Conservation (phyloP, 2,888 invertebrate species). For the Cerastoderma edule region DNA sequence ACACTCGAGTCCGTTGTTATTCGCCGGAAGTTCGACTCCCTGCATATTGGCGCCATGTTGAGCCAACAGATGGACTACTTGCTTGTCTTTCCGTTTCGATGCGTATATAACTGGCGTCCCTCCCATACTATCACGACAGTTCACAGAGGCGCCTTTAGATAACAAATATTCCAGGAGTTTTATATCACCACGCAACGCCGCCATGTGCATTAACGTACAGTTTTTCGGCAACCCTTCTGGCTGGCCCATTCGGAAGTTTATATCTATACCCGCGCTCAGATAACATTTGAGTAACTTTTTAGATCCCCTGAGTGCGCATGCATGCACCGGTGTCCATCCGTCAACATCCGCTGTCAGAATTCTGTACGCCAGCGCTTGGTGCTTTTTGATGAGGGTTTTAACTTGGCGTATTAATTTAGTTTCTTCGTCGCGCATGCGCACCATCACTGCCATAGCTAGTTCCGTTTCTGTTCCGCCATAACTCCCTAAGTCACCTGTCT, state of each 20-base stretch:
- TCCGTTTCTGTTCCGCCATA: conserved; percentile 26
- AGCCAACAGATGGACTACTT: conserved; percentile 60
- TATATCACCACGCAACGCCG: conserved; percentile 67
- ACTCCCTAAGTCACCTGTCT: conserved; percentile 26
- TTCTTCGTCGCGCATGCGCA: conserved; percentile 64
- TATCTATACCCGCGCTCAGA: conserved; percentile 66
- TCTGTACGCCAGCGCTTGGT: conserved; percentile 51
- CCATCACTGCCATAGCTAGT: conserved; percentile 60
- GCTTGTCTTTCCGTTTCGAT: conserved; percentile 52
- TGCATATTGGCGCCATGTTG: conserved; percentile 63
- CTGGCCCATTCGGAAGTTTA: conserved; percentile 72
- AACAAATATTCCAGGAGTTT: conserved; percentile 68
- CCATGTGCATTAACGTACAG: conserved; percentile 70
- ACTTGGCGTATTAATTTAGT: conserved; percentile 60
- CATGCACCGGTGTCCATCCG: conserved; percentile 76
- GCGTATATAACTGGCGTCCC: conserved; percentile 70
- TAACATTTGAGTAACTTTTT: conserved; percentile 70
- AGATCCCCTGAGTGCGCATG: conserved; percentile 70
- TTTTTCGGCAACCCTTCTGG: conserved; percentile 70
- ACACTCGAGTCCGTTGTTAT: conserved; percentile 43
- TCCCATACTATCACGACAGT: conserved; percentile 64
- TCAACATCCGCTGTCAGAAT: conserved; percentile 68
- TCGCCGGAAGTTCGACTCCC: conserved; percentile 39
- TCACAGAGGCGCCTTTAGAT: conserved; percentile 65
- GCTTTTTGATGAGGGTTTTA: conserved; percentile 65